phyloP scores from a whole-genome alignment of 2,797 vertebrate genomes.

The Microchirus variegatus region DNA sequence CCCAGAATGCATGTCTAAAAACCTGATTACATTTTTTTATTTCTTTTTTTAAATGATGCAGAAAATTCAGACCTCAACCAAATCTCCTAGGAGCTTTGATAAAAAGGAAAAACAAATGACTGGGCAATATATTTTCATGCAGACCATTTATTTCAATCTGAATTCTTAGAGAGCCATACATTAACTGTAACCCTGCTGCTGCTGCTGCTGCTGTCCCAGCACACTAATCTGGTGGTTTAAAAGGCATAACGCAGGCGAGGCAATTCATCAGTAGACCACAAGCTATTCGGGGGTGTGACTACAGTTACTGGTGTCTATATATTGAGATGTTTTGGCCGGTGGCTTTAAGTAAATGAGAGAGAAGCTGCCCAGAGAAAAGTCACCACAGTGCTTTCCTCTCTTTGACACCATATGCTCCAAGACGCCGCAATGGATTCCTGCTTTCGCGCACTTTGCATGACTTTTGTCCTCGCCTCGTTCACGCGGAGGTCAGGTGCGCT shows the following conservation, averaged over 20 bases:
- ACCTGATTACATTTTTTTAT: neutral
- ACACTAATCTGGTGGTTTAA: constrained; percentile 13
- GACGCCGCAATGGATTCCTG: constrained; percentile 80
- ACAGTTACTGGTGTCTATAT: constrained; percentile 83
- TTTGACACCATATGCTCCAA: constrained; percentile 25
- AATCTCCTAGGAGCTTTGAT: neutral
- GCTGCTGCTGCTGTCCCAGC: neutral
- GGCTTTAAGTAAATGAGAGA: constrained; percentile 73
- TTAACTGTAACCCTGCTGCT: neutral
- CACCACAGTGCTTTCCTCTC: constrained; percentile 45
- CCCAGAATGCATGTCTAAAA: neutral
- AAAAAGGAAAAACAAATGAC: neutral
- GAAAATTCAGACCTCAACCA: neutral
- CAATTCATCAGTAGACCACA: constrained; percentile 61
- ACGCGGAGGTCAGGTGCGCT: constrained; percentile 75
- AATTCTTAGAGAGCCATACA: neutral
- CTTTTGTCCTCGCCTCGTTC: constrained; percentile 76
- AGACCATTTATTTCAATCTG: neutral
- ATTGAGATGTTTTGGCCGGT: constrained; percentile 75
- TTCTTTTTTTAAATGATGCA: neutral
- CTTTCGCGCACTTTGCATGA: constrained; percentile 79
- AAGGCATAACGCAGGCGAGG: constrained; percentile 47
- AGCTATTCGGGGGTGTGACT: constrained; percentile 79
- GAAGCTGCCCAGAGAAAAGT: constrained; percentile 62
- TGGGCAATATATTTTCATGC: neutral